Conservation (phyloP, 2,113 vertebrate genomes). For the Pangasianodon hypophthalmus region DNA sequence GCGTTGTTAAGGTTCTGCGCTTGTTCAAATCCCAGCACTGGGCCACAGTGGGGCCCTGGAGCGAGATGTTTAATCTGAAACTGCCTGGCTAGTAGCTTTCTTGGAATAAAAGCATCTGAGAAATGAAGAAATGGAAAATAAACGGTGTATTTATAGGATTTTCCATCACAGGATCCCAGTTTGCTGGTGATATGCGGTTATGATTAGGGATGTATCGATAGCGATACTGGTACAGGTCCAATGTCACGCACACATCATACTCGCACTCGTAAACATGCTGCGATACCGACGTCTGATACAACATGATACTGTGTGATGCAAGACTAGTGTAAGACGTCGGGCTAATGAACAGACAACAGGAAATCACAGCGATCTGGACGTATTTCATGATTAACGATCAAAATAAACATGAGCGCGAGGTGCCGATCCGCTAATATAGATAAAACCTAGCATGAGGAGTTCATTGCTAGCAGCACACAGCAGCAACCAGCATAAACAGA, state of each 20-base stretch:
- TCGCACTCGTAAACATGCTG: neutral
- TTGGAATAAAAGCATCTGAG: neutral
- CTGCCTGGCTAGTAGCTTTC: neutral
- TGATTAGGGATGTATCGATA: neutral
- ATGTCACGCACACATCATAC: neutral
- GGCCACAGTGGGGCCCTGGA: neutral
- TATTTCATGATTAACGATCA: too few relatives aligned
- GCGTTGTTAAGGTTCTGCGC: neutral
- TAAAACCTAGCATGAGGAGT: neutral
- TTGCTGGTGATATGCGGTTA: neutral
- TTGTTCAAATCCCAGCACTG: conserved; percentile 8
- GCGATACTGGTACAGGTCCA: neutral
- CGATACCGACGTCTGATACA: neutral
- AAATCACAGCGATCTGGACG: neutral
- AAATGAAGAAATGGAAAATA: neutral
- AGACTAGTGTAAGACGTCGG: neutral
- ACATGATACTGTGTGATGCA: neutral
- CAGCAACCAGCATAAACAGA: neutral
- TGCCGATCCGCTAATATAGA: neutral
- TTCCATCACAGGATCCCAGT: neutral
- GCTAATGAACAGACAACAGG: neutral
- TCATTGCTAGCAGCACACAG: neutral
- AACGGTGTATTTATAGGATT: neutral
- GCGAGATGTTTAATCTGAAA: neutral
- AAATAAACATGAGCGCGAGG: neutral